Conservation (phyloP, 2,888 invertebrate species). For the Torymus tubicola region DNA sequence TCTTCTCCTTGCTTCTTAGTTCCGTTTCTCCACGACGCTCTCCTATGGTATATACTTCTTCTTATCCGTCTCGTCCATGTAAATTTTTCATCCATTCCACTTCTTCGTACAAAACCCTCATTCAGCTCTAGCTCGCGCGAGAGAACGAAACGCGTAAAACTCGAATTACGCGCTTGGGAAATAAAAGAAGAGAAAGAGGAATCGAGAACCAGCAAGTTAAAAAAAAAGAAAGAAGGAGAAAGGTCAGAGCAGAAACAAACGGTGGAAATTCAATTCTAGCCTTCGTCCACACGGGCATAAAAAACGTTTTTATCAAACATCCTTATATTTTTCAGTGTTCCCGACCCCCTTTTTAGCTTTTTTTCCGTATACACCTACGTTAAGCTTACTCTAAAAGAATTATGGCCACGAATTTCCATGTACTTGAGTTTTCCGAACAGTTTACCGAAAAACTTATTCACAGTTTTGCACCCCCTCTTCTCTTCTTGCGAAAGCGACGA, state of each 20-base stretch:
- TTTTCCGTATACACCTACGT: not conserved
- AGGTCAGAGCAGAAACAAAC: not conserved
- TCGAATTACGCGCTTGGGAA: constrained; percentile 17
- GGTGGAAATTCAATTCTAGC: constrained; percentile 17
- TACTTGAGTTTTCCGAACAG: constrained; percentile 31
- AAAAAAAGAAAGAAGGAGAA: not conserved
- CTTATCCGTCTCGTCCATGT: not conserved
- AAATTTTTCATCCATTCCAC: constrained; percentile 27
- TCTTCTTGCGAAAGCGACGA: too few species aligned
- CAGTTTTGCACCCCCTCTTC: too few species aligned
- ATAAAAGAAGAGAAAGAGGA: constrained; percentile 5
- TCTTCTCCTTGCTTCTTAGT: constrained; percentile 1
- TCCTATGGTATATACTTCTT: constrained; percentile 2
- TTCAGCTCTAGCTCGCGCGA: not conserved
- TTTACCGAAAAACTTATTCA: constrained; percentile 22
- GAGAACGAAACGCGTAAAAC: not conserved
- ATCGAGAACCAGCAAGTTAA: not conserved
- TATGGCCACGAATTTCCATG: constrained; percentile 33
- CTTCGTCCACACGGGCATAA: not conserved
- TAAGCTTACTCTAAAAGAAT: constrained; percentile 42
- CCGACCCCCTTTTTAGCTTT: not conserved
- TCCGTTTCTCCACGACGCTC: not conserved
- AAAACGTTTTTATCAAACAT: constrained; percentile 19
- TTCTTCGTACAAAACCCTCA: not conserved
- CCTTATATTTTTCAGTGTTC: constrained; percentile 30